Evolutionary conservation across 2,113 vertebrate species (phyloP).

Genomic region (Macrotus californicus): DNA sequence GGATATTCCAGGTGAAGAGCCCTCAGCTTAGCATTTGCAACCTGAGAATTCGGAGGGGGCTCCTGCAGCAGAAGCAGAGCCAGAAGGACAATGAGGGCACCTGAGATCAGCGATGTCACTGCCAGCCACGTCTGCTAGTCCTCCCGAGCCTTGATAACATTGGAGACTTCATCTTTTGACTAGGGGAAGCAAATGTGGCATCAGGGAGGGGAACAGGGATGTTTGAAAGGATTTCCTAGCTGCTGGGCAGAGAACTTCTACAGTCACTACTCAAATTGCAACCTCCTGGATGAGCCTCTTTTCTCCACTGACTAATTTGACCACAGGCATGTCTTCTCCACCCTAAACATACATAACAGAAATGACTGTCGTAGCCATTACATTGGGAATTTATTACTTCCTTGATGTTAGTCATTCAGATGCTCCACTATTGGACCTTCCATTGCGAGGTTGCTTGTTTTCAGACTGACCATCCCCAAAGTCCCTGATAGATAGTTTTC

Average conservation of each 20-base stretch:
- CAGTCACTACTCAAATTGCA: not conserved
- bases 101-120: not conserved
- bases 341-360: not conserved
- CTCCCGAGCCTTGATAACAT: accelerated
- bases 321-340: not conserved
- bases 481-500: not conserved
- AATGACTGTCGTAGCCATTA: not conserved
- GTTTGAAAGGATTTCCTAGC: not conserved
- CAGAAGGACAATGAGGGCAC: not conserved
- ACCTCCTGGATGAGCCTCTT: not conserved
- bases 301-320: not conserved
- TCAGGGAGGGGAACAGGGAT: not conserved
- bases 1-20: accelerated
- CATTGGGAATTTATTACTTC: not conserved
- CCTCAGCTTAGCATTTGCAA: not conserved
- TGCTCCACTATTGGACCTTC: not conserved
- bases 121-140: not conserved
- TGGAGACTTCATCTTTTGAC: accelerated
- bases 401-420: not conserved
- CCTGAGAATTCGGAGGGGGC: accelerated
- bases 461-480: not conserved
- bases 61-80: not conserved
- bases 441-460: not conserved
- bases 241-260: not conserved
- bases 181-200: accelerated